Evolutionary conservation across 2,113 vertebrate species (phyloP).

Genomic region (Amphilophus citrinellus): DNA sequence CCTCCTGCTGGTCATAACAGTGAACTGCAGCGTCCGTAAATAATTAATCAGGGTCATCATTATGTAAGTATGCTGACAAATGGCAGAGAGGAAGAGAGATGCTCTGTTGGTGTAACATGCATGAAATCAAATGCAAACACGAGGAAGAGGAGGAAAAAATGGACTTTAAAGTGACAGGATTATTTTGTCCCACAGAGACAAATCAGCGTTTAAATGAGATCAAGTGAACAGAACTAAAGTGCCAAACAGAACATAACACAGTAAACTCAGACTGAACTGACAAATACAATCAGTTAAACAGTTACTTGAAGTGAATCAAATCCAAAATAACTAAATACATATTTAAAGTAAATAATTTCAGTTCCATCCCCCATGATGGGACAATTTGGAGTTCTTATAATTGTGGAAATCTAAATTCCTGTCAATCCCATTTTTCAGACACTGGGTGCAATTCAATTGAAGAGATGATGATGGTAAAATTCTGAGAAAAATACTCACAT

Average conservation of each 20-base stretch:
- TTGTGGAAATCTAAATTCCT: background rate
- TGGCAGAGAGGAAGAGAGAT: background rate
- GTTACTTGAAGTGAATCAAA: background rate
- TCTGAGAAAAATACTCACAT: too few species aligned
- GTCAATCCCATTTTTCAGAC: background rate
- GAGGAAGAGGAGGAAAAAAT: background rate
- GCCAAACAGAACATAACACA: background rate
- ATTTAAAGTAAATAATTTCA: background rate
- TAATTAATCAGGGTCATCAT: background rate
- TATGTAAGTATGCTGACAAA: background rate
- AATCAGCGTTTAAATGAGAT: background rate
- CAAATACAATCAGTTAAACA: rapidly evolving
- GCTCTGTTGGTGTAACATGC: background rate
- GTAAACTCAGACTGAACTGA: rapidly evolving
- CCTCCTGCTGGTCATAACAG: slow-evolving; percentile 21
- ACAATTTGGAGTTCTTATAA: background rate
- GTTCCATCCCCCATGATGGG: background rate
- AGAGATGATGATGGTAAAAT: too few species aligned
- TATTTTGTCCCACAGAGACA: background rate
- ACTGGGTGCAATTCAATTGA: background rate
- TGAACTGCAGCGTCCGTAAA: slow-evolving; percentile 12
- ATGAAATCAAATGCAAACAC: background rate
- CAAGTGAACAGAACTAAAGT: background rate
- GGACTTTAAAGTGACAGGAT: background rate
- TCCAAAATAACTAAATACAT: background rate